Evolutionary conservation across 2,113 vertebrate genomes (phyloP).

Genomic region (Brachypteracias leptosomus): DNA sequence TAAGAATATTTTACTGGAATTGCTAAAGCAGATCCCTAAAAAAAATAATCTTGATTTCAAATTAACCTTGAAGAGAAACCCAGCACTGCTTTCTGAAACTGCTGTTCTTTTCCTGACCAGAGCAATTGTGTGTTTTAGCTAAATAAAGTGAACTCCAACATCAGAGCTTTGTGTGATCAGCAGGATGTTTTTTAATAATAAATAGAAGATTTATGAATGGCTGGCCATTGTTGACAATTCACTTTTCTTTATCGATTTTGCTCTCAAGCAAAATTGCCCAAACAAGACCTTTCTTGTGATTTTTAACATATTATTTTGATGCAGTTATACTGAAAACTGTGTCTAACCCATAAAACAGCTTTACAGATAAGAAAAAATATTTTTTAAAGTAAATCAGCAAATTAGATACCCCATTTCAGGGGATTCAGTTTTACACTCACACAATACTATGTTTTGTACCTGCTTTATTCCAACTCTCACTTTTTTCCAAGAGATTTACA

Average conservation of each 20-base stretch:
- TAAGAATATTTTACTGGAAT: background rate
- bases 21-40: background rate
- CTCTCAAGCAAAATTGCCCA: background rate
- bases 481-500: background rate
- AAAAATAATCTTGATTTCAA: background rate
- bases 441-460: background rate
- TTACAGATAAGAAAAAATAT: background rate
- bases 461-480: background rate
- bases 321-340: background rate
- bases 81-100: background rate
- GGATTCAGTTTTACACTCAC: background rate
- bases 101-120: background rate
- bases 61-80: background rate
- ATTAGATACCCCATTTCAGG: background rate
- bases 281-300: background rate
- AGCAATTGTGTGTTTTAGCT: background rate
- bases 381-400: background rate
- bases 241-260: conserved; percentile 35
- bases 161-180: background rate
- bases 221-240: background rate
- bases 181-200: background rate
- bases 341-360: background rate
- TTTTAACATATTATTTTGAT: background rate
- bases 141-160: background rate
- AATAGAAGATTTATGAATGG: background rate